A percentile compares a stretch with the other conserved stretches of the same genome.
These are phyloP conservation scores for Neomorphus geoffroyi DNA, from an alignment of 2,797 vertebrate species.

Conservation along the genomic window DNA sequence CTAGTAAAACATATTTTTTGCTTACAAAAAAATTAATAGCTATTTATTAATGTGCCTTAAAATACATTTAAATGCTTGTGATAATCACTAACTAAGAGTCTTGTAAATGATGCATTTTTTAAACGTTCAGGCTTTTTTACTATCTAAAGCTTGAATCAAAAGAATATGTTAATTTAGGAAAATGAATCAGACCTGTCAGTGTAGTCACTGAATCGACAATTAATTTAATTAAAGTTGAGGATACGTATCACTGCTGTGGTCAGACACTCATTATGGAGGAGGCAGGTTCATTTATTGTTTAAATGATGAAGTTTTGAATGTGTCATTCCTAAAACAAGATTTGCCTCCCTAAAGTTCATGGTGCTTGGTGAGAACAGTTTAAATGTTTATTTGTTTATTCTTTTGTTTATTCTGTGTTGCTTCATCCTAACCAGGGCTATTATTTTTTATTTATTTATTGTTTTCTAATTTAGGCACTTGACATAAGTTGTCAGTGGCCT, in stretches of 20 bases:
- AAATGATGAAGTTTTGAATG: constrained; percentile 51
- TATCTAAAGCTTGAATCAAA: constrained; percentile 61
- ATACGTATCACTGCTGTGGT: constrained; percentile 30
- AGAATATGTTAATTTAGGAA: constrained; percentile 64
- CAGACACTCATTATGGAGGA: constrained; percentile 22
- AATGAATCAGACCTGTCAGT: constrained; percentile 51
- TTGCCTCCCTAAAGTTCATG: constrained; percentile 19
- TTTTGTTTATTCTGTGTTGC: background rate
- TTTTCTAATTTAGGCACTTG: background rate
- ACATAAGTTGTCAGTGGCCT: background rate
- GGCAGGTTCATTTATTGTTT: constrained; percentile 58
- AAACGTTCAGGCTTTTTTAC: constrained; percentile 34
- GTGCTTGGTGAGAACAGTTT: constrained; percentile 31
- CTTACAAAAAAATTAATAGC: background rate
- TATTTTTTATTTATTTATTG: background rate
- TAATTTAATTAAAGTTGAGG: constrained; percentile 66
- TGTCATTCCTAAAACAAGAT: constrained; percentile 36
- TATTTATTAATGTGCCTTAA: constrained; percentile 23
- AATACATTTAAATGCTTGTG: constrained; percentile 39
- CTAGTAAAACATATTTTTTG: background rate
- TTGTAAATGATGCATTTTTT: constrained; percentile 28
- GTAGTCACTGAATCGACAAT: constrained; percentile 53
- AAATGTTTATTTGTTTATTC: constrained; percentile 47
- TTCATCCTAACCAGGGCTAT: background rate
- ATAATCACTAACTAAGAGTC: constrained; percentile 18